Evolutionary conservation across 1,140 invertebrate species (phyloP), one percentile per base, ranked within the genome.

Genomic region (Apolygus lucorum): DNA sequence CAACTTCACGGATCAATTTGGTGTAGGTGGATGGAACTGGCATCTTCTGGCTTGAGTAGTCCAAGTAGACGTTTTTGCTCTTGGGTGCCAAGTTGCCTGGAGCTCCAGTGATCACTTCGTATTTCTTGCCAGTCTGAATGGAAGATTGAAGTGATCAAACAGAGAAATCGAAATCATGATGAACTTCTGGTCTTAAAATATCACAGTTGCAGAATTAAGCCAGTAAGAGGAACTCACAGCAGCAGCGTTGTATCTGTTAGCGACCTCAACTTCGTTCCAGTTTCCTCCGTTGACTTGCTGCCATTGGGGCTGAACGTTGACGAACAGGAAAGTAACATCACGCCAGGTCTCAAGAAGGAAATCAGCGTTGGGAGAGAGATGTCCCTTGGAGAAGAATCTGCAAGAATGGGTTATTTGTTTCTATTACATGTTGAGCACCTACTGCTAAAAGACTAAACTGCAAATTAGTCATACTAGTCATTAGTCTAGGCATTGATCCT

Each of bases 291-390:
- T 86, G 70, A 86, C 81, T 11, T 75, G 75, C 68, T 82, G 79
- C 84, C 84, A 86, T 72, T 86, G 83, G 11, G 84, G 83, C 0
- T 80, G 82, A 0, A 78, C 78, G 72, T 86, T 87, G 1, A 84
- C 72, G 68, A 81, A 84, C 72, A 80, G 83, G 67, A 82, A 84
- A 0, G 79, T 82, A 0, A 78, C 74, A 11, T 71, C 74, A 24
- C 81, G 78, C 69, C 79, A 76, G 0, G 75, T 29, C 1, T 77
- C 79, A 49, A 79, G 80, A 28, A 83, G 72, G 59, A 80, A 81
- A 68, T 84, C 82, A 2, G 75, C 77, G 71, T 81, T 81, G 0
- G 82, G 79, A 0, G 76, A 70, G 28, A 83, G 64, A 68, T 84
- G 82, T 22, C 82, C 82, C 59, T 71, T 27, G 21, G 68, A 62